phyloP scores from a whole-genome alignment of 2,113 vertebrate genomes.

The Oreocharis arfaki region DNA sequence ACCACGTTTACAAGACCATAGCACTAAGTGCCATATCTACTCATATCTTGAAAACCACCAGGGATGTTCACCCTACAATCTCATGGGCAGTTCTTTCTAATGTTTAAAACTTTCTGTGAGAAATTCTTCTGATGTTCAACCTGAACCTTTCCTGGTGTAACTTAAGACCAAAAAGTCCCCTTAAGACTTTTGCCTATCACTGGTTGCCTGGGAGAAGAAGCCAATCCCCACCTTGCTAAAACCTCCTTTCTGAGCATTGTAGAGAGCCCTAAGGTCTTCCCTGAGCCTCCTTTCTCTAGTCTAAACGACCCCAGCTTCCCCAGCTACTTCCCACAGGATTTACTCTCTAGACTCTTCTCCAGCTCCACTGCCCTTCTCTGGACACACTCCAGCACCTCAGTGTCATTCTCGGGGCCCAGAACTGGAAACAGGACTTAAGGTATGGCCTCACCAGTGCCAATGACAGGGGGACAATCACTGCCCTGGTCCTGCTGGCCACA shows the following conservation, averaged over 20 bases:
- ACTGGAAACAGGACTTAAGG: neutral
- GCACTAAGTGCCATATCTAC: neutral
- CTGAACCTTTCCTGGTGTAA: neutral
- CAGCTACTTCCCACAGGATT: neutral
- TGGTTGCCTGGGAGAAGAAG: neutral
- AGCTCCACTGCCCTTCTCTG: neutral
- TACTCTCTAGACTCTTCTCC: neutral
- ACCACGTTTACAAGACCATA: neutral
- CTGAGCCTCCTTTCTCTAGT: neutral
- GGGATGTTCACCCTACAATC: neutral
- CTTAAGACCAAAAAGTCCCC: neutral
- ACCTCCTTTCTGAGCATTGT: neutral
- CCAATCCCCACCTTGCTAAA: neutral
- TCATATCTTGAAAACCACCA: neutral
- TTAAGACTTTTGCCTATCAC: neutral
- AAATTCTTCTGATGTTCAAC: neutral
- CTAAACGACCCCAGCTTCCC: neutral
- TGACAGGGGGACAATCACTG: neutral
- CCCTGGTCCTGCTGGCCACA: neutral
- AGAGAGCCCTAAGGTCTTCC: neutral
- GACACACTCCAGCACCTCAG: neutral
- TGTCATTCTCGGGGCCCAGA: neutral
- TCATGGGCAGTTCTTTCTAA: neutral
- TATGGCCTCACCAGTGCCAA: neutral
- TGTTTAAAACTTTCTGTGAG: neutral